A percentile compares a stretch with the other conserved stretches of the same genome.
These are phyloP conservation scores for Caprella mutica DNA, from an alignment of 2,888 invertebrate genomes.

Conservation along the genomic window DNA sequence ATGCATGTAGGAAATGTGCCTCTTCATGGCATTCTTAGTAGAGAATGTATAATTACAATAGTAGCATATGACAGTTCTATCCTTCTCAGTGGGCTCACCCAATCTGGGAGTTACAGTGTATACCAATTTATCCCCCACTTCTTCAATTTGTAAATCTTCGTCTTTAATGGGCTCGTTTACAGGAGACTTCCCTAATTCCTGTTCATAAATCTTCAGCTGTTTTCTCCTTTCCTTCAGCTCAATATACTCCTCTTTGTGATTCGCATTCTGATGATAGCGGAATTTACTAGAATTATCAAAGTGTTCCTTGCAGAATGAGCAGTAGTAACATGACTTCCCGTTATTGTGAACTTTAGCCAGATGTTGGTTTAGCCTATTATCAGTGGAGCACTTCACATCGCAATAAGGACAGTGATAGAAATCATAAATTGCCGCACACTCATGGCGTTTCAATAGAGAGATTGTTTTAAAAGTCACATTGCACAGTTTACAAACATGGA, in stretches of 20 bases:
- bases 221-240: constrained; percentile 1
- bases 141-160: constrained; percentile 17
- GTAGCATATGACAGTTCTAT: constrained; percentile 17
- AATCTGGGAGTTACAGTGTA: constrained; percentile 20
- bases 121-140: constrained; percentile 9
- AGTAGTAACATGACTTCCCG: constrained; percentile 17
- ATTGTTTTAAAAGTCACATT: constrained; percentile 16
- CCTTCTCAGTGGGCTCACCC: constrained; percentile 16
- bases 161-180: constrained; percentile 1
- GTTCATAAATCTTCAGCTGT: neutral
- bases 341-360: constrained; percentile 14
- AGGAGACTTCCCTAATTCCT: neutral
- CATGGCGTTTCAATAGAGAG: constrained; percentile 14
- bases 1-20: constrained; percentile 20
- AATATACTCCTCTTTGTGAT: constrained; percentile 17
- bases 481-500: constrained; percentile 22
- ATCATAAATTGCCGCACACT: constrained; percentile 12
- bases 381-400: constrained; percentile 17
- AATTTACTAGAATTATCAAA: constrained; percentile 18
- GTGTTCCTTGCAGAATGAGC: constrained; percentile 19
- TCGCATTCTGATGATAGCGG: constrained; percentile 25
- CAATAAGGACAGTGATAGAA: constrained; percentile 23
- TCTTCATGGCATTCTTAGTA: constrained; percentile 22
- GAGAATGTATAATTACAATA: constrained; percentile 22
- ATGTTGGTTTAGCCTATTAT: constrained; percentile 17